Percentiles rank a stretch among this genome's conserved stretches.
These are phyloP conservation scores for Odontocerum albicorne DNA, from an alignment of 2,888 invertebrate genomes.

Conservation along the genomic window DNA sequence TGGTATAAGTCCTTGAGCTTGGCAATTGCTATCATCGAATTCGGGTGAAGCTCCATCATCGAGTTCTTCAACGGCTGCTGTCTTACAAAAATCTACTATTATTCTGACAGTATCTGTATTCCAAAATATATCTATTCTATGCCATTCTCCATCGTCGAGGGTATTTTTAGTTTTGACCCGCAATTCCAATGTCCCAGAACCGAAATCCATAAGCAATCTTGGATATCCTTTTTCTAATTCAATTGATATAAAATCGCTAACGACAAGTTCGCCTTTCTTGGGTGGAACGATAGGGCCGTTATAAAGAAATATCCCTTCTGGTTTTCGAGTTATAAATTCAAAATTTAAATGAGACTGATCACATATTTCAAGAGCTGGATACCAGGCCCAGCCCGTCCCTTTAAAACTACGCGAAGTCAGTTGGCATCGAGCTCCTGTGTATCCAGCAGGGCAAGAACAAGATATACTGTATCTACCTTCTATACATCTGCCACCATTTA, in stretches of 20 bases:
- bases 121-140: conserved; percentile 59
- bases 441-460: conserved; percentile 56
- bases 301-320: conserved; percentile 59
- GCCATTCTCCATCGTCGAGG: conserved; percentile 62
- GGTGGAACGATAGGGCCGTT: conserved; percentile 59
- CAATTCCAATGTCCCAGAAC: conserved; percentile 51
- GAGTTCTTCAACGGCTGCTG: conserved; percentile 46
- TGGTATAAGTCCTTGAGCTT: conserved; percentile 50
- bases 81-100: conserved; percentile 55
- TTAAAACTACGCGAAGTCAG: conserved; percentile 58
- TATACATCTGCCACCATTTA: conserved; percentile 78
- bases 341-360: conserved; percentile 58
- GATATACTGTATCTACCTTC: conserved; percentile 67
- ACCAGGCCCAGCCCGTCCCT: conserved; percentile 62
- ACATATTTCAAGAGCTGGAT: conserved; percentile 59
- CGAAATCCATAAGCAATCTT: conserved; percentile 55
- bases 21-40: conserved; percentile 52
- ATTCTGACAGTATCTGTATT: conserved; percentile 53
- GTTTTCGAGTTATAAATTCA: conserved; percentile 56
- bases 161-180: conserved; percentile 42
- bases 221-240: conserved; percentile 57
- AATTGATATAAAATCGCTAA: conserved; percentile 57
- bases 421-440: conserved; percentile 64
- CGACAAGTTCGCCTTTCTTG: conserved; percentile 44
- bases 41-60: conserved; percentile 48